A percentile compares a stretch with the other conserved stretches of the same genome.
Conservation (phyloP, 2,888 invertebrate genomes). For the Myopa testacea region DNA sequence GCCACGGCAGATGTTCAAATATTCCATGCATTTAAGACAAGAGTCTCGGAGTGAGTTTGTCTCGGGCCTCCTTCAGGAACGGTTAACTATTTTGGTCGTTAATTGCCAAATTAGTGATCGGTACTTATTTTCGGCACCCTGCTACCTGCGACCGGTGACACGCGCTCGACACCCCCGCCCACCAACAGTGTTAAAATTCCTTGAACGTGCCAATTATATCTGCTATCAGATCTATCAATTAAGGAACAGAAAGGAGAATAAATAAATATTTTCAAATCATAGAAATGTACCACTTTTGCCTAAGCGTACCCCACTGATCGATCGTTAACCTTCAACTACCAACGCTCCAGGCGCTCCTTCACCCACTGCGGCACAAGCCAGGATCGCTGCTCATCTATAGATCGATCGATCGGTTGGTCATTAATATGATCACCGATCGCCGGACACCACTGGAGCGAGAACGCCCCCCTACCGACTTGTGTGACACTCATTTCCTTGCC, state of each 20-base stretch:
- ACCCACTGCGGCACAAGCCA: background rate
- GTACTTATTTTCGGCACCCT: no score
- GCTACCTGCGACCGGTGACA: background rate
- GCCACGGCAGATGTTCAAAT: background rate
- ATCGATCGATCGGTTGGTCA: background rate
- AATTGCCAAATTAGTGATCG: slow-evolving; percentile 1
- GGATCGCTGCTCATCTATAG: background rate
- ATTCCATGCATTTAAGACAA: no score
- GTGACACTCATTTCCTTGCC: slow-evolving; percentile 24
- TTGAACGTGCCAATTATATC: background rate
- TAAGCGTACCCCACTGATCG: slow-evolving; percentile 14
- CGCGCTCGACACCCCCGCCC: slow-evolving; percentile 7
- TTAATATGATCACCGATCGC: slow-evolving; percentile 34
- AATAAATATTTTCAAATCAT: background rate
- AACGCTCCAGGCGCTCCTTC: slow-evolving; percentile 26
- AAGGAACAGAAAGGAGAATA: background rate
- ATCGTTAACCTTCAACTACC: slow-evolving; percentile 36
- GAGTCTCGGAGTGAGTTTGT: no score
- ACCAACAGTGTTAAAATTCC: slow-evolving; percentile 9
- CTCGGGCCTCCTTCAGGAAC: no score
- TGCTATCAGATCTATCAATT: no score
- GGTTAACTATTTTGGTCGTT: background rate
- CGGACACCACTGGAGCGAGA: slow-evolving; percentile 15
- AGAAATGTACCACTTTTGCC: no score
- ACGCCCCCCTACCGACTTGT: background rate